phyloP scores from a whole-genome alignment of 2,888 invertebrate species.

The Pediacus dermestoides region DNA sequence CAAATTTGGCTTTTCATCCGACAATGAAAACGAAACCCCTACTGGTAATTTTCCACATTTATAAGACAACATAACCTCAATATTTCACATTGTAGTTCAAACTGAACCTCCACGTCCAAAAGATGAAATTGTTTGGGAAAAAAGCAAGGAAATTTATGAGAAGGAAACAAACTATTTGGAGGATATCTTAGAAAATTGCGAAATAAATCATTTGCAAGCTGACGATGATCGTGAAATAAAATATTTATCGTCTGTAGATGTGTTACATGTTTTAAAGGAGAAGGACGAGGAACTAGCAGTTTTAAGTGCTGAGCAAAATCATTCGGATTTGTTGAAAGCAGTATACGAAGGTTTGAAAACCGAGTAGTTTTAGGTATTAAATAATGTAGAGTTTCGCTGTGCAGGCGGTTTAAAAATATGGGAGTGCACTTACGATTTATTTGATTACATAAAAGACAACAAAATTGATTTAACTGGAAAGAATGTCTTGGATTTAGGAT shows the following conservation, averaged over 20 bases:
- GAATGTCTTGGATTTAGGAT: conserved; percentile 82
- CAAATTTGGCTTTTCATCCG: conserved; percentile 29
- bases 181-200: conserved; percentile 19
- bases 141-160: conserved; percentile 19
- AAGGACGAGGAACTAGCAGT: conserved; percentile 44
- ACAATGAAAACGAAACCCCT: conserved; percentile 12
- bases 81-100: conserved; percentile 7
- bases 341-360: conserved; percentile 81
- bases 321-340: conserved; percentile 72
- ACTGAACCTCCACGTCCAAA: conserved; percentile 19
- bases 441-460: conserved; percentile 58
- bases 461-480: conserved; percentile 51
- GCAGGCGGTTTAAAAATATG: conserved; percentile 91
- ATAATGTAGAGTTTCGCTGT: no score
- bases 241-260: conserved; percentile 50
- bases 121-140: conserved; percentile 18
- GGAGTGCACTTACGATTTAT: conserved; percentile 87
- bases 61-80: background rate
- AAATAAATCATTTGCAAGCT: conserved; percentile 16
- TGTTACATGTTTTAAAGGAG: conserved; percentile 38
- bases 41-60: conserved; percentile 18
- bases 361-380: no score
- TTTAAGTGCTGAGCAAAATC: conserved; percentile 58
- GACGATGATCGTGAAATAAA: conserved; percentile 49
- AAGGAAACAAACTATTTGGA: conserved; percentile 16